Evolutionary conservation across 2,113 vertebrate species (phyloP), one percentile per base, ranked within the genome.

Genomic region (Podilymbus podiceps): DNA sequence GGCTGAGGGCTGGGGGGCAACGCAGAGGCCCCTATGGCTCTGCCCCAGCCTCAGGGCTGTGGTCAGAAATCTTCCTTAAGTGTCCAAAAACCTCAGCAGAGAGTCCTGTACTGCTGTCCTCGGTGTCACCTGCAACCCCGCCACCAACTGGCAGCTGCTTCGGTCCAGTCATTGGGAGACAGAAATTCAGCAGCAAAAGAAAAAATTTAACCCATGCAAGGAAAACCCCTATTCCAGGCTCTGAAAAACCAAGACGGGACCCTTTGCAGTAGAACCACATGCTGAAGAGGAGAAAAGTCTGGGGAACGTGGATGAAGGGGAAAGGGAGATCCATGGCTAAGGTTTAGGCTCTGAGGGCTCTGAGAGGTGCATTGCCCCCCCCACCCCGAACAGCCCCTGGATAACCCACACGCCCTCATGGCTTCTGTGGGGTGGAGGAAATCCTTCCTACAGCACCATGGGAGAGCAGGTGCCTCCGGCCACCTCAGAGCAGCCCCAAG

Each of bases 121-220:
- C 77, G 15, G 49, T 35, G 33, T 85, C 74, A 82, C 52, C 84
- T 6, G 0, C 71, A 87, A 63, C 72, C 66, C 28, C 4, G 15
- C 56, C 1, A 2, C 44, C 7, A 89, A 69, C 28, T 12, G 5
- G 77, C 81, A 80, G 85, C 79, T 66, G 82, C 56, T 91, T 89
- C 92, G 15, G 1, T 90, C 88, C 6, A 5, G 59, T 76, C 47
- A 71, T 47, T 88, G 20, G 38, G 46, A 95, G 67, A 75, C 63
- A 91, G 83, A 92, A 97, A 88, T 68, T 77, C 85, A 95, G 78
- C 69, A 95, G 84, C 82, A 73, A 59, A 62, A 86, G n/a, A 31
- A 73, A 66, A 66, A 90, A 91, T 16, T 86, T 81, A 91, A 94
- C 74, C 56, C 4, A 0, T 56, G 53, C 19, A 49, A 40, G 59